phyloP scores from a whole-genome alignment of 2,797 vertebrate genomes.

The Leptatherina wallacei region DNA sequence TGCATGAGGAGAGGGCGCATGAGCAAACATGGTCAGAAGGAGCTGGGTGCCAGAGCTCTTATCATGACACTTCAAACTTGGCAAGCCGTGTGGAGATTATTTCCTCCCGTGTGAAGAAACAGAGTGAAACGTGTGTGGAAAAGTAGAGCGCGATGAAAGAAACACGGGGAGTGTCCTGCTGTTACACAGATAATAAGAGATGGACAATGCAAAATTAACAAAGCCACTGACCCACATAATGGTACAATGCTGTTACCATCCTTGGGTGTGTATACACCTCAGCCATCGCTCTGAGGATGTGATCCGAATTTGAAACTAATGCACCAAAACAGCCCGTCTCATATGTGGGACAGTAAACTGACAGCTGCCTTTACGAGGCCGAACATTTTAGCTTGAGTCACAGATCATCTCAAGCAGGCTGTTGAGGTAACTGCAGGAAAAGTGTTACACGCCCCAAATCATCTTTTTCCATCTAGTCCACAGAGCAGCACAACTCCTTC shows the following conservation, averaged over 20 bases:
- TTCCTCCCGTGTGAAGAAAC: conserved; percentile 31
- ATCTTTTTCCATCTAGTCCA: no score
- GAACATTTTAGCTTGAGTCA: not conserved
- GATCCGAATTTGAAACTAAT: conserved; percentile 9
- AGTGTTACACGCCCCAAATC: no score
- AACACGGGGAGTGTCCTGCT: not conserved
- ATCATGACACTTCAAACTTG: conserved; percentile 44
- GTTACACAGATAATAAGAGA: conserved; percentile 17
- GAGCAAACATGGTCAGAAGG: conserved; percentile 28
- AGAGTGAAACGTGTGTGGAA: conserved; percentile 22
- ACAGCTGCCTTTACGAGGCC: not conserved
- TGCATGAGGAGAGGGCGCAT: conserved; percentile 17
- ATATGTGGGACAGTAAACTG: no score
- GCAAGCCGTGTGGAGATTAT: conserved; percentile 33
- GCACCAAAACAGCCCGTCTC: not conserved
- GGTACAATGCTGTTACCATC: not conserved
- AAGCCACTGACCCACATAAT: conserved; percentile 9
- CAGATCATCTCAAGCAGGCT: no score
- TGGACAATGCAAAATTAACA: not conserved
- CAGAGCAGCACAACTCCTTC: no score
- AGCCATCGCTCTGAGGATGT: not conserved
- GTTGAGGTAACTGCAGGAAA: no score
- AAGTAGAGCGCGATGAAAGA: conserved; percentile 15
- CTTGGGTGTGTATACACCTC: not conserved
- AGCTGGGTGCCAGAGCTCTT: conserved; percentile 21